These are phyloP conservation scores for Perognathus longimembris DNA, from an alignment of 2,113 vertebrate species.

Conservation along the genomic window DNA sequence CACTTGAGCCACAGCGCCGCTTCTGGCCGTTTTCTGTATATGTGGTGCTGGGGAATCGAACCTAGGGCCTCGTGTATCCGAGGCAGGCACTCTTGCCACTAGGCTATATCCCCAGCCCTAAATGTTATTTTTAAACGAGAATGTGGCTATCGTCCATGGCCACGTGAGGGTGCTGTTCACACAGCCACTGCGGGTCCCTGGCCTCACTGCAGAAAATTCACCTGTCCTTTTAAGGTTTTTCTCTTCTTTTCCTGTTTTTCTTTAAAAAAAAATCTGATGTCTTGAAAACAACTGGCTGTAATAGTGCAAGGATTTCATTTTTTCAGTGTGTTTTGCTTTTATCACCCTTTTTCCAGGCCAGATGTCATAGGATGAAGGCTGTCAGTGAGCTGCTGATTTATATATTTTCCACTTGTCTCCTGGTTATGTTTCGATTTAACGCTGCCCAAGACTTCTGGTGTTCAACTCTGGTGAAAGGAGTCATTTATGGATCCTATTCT, in stretches of 20 bases:
- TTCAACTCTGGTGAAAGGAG: constrained; percentile 99
- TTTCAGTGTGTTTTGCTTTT: constrained; percentile 88
- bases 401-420: constrained; percentile 99
- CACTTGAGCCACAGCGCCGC: too few relatives aligned
- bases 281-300: constrained; percentile 88
- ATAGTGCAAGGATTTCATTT: constrained; percentile 86
- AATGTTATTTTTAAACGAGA: constrained; percentile 83
- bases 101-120: too few relatives aligned
- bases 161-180: constrained; percentile 99
- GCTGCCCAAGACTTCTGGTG: constrained; percentile 99
- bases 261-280: constrained; percentile 83
- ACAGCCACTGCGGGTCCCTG: constrained; percentile 88
- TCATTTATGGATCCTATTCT: constrained; percentile 99
- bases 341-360: constrained; percentile 95
- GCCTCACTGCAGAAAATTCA: constrained; percentile 88
- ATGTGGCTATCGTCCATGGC: constrained; percentile 78
- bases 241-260: constrained; percentile 49
- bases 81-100: too few relatives aligned
- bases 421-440: constrained; percentile 99
- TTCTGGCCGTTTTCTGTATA: too few relatives aligned
- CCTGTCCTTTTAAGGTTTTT: constrained; percentile 83
- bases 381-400: constrained; percentile 99
- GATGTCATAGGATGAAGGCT: constrained; percentile 99
- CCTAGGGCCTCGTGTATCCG: too few relatives aligned
- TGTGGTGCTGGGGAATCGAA: too few relatives aligned